Evolutionary conservation across 92 coral and sea anemone genomes (phyloP), one percentile per base, ranked within the genome.

Genomic region (Phymanthus crucifer): DNA sequence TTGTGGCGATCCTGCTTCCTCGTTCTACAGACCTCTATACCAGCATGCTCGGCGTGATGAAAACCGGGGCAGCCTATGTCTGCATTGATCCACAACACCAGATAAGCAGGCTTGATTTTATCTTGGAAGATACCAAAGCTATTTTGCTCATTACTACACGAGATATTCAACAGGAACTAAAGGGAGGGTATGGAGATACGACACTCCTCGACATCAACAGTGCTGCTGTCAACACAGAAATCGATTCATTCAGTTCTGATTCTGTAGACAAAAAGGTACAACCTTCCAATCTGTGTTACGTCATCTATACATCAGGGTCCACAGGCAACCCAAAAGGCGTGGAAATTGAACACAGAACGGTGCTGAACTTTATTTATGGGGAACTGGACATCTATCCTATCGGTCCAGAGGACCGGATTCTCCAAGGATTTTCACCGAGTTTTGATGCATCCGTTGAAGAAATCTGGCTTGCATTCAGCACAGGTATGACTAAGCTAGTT

Each of bases 311-410:
- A 26, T 78, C 83, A 3, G 83, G 83, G 11, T 35, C 57, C 78
- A 78, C 83, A n/a, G 83, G 83, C 24, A 33, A 50, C n/a, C 83
- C 83, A 18, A 78, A 78, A 54, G 74, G 74, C 4, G 72, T 66
- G 32, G 74, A 78, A 67, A 78, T 78, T 26, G 72, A 66, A 66
- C 83, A 78, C 56, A 64, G 83, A 66, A 78, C 74, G 4, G 74
- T 78, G 40, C 32, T 66, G 32, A 78, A 64, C 46, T 64, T 78
- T 65, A 37, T 70, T 35, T 19, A 78, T 21, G 83, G 56, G 14
- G 72, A 70, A 78, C 34, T 64, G 56, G 76, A 78, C 3, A 50
- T 64, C 19, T 78, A 35, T 32, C 74, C 83, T 19, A 57, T 78
- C 16, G 24, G 57, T 23, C 31, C 50, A 43, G 14, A n/a, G 35